phyloP scores from a whole-genome alignment of 2,888 invertebrate species.

The Lasius fuliginosus region DNA sequence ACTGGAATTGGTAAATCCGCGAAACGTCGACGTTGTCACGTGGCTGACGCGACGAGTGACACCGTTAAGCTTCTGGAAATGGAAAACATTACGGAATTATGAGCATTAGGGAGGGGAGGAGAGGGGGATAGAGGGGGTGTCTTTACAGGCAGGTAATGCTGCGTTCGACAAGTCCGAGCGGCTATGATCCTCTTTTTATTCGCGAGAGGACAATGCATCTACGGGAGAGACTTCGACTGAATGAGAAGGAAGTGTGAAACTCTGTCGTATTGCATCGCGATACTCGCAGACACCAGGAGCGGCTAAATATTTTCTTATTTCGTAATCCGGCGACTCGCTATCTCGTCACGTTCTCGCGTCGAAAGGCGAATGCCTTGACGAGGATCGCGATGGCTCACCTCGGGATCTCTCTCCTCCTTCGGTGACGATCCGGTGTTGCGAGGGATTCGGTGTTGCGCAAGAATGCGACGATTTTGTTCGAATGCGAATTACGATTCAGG shows the following conservation, averaged over 20 bases:
- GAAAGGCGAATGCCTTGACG: neutral
- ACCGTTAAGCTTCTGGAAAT: conserved; percentile 37
- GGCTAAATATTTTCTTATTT: conserved; percentile 39
- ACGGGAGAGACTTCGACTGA: neutral
- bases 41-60: conserved; percentile 19
- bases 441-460: conserved; percentile 16
- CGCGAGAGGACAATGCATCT: conserved; percentile 23
- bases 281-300: conserved; percentile 48
- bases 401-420: neutral
- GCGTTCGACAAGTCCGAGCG: conserved; percentile 14
- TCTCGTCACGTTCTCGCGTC: conserved; percentile 63
- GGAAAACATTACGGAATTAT: conserved; percentile 60
- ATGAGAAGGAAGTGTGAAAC: conserved; percentile 20
- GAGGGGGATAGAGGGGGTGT: neutral
- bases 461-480: conserved; percentile 8
- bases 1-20: conserved; percentile 22
- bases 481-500: conserved; percentile 18
- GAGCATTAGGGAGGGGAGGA: conserved; percentile 10
- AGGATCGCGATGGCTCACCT: conserved; percentile 2
- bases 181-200: conserved; percentile 48
- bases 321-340: conserved; percentile 65
- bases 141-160: conserved; percentile 25
- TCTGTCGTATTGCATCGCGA: conserved; percentile 55
- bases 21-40: conserved; percentile 22
- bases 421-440: neutral